Conservation (phyloP, 2,113 vertebrate species). For the Channa argus region DNA sequence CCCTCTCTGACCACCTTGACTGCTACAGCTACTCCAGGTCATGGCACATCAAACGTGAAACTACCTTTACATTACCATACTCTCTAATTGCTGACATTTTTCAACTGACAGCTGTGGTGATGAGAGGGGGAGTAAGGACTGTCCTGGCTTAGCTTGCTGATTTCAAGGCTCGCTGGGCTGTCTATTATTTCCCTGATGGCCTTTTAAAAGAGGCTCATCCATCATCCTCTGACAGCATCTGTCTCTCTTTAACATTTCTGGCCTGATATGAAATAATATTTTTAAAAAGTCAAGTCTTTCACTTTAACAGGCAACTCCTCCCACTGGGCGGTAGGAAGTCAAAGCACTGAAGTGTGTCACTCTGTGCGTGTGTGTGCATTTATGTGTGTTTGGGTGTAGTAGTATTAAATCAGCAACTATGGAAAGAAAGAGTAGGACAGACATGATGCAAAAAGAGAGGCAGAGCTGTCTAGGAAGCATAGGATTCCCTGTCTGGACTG, state of each 20-base stretch:
- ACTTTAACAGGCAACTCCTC: constrained; percentile 72
- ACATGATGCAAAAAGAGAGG: not conserved
- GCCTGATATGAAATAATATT: constrained; percentile 73
- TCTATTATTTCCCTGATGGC: constrained; percentile 68
- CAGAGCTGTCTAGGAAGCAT: not conserved
- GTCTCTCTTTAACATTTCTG: constrained; percentile 68
- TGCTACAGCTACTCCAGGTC: constrained; percentile 25
- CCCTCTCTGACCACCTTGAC: constrained; percentile 38
- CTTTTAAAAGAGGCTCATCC: constrained; percentile 72
- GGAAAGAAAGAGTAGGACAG: constrained; percentile 10
- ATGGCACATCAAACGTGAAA: constrained; percentile 41
- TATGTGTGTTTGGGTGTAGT: not conserved
- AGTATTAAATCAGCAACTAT: constrained; percentile 25
- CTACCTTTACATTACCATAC: constrained; percentile 57
- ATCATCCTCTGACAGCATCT: constrained; percentile 72
- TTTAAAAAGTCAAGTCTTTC: constrained; percentile 67
- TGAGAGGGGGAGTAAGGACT: constrained; percentile 43
- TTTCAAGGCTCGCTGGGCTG: constrained; percentile 54
- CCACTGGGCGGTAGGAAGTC: constrained; percentile 54
- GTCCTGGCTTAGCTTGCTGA: constrained; percentile 41
- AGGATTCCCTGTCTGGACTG: constrained; percentile 56
- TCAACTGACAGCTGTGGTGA: constrained; percentile 64
- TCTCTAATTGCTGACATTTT: constrained; percentile 65
- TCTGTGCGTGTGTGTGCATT: constrained; percentile 12
- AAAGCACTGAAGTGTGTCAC: constrained; percentile 62